Conservation (phyloP, 23 tunicate species). For the Halocynthia aurantium region DNA sequence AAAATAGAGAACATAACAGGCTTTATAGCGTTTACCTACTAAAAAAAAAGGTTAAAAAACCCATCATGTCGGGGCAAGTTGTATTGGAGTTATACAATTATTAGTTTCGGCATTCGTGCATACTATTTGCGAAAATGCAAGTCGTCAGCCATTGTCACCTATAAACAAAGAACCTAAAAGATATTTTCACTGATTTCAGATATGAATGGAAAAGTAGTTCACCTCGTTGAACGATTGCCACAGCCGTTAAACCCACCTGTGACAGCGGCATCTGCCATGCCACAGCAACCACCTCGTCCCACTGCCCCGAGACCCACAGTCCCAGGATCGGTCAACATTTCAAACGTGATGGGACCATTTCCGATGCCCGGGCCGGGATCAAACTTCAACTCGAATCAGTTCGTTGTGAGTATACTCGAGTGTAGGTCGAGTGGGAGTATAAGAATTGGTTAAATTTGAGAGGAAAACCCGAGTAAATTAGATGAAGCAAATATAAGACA, state of each 20-base stretch:
- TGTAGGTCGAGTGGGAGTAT: no score
- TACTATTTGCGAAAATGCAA: no score
- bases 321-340: not conserved
- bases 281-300: conserved; percentile 18
- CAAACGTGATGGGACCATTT: conserved; percentile 8
- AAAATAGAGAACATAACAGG: no score
- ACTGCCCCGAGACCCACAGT: conserved; percentile 1
- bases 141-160: no score
- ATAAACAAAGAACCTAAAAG: no score
- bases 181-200: conserved; percentile 22
- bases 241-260: conserved; percentile 18
- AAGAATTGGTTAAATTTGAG: no score
- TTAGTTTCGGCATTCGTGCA: not conserved
- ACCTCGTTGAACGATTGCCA: conserved; percentile 63
- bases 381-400: conserved; percentile 7
- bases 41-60: no score
- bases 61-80: conserved; percentile 17
- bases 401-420: not conserved
- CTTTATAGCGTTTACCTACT: no score
- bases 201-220: conserved; percentile 63
- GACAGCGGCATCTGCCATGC: not conserved
- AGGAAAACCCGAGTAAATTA: no score
- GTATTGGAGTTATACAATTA: not conserved
- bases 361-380: conserved; percentile 2
- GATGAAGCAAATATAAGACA: no score